Conservation (phyloP, 2,113 vertebrate genomes). For the Amazona guildingii region DNA sequence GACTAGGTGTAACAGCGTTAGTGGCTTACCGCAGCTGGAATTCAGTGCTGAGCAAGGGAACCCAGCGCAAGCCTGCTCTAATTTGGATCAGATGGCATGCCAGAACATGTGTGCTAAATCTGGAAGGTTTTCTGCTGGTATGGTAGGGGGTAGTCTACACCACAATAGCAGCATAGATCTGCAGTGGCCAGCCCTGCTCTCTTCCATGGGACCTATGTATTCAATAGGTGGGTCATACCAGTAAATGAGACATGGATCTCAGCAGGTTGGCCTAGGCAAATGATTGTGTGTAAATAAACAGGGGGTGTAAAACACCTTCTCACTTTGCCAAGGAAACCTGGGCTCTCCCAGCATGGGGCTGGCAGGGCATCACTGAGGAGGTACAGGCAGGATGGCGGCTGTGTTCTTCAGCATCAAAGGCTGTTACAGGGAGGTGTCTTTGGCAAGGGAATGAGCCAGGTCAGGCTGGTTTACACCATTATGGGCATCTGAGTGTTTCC, state of each 20-base stretch:
- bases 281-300: not conserved
- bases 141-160: not conserved
- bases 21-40: conserved; percentile 47
- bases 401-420: accelerated
- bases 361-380: not conserved
- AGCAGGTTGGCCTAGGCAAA: not conserved
- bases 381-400: not conserved
- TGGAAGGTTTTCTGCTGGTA: not conserved
- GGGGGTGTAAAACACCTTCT: not conserved
- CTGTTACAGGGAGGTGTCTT: not conserved
- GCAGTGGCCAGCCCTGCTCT: not conserved
- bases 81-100: conserved; percentile 51
- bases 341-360: not conserved
- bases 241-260: not conserved
- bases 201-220: not conserved
- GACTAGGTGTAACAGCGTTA: conserved; percentile 39
- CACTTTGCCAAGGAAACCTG: not conserved
- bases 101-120: not conserved
- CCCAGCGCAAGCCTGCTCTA: not conserved
- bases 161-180: not conserved
- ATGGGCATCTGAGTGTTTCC: not conserved
- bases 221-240: not conserved
- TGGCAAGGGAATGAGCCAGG: not conserved
- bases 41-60: conserved; percentile 36
- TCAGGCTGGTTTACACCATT: not conserved